A percentile compares a stretch with the other conserved stretches of the same genome.
Conservation (phyloP, 2,797 vertebrate species). For the Poeciliopsis turneri region DNA sequence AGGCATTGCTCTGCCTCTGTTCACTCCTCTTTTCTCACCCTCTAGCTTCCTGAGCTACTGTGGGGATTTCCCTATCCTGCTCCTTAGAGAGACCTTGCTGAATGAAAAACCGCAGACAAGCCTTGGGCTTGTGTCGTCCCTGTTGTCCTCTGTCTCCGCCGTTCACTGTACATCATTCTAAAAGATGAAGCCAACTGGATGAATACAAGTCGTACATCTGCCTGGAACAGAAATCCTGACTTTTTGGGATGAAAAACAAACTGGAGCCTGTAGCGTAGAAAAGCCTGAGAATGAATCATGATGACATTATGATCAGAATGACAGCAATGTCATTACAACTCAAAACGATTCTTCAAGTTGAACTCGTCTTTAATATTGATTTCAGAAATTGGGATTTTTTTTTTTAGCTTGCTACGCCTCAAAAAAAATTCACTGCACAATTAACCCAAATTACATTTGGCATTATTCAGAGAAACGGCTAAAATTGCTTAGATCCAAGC, state of each 20-base stretch:
- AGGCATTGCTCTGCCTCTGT: neutral
- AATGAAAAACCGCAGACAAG: conserved; percentile 33
- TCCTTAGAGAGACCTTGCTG: conserved; percentile 16
- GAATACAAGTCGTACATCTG: neutral
- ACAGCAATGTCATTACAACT: neutral
- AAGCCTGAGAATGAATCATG: neutral
- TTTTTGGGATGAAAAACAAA: conserved; percentile 4
- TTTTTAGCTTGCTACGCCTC: neutral
- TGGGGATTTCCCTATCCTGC: conserved; percentile 28
- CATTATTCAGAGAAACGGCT: neutral
- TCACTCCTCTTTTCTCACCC: neutral
- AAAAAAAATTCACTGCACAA: neutral
- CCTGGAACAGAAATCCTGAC: neutral
- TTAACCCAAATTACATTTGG: neutral
- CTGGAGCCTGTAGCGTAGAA: neutral
- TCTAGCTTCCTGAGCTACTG: conserved; percentile 13
- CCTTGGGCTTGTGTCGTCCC: conserved; percentile 19
- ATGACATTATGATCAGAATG: neutral
- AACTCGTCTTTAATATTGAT: neutral
- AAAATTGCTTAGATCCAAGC: neutral
- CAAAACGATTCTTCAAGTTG: neutral
- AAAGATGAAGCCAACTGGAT: conserved; percentile 23
- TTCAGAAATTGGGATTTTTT: neutral
- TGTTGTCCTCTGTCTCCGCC: conserved; percentile 19
- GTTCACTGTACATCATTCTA: conserved; percentile 17